These are phyloP conservation scores for Empidonax alnorum DNA, from an alignment of 2,113 vertebrate species.

Conservation along the genomic window DNA sequence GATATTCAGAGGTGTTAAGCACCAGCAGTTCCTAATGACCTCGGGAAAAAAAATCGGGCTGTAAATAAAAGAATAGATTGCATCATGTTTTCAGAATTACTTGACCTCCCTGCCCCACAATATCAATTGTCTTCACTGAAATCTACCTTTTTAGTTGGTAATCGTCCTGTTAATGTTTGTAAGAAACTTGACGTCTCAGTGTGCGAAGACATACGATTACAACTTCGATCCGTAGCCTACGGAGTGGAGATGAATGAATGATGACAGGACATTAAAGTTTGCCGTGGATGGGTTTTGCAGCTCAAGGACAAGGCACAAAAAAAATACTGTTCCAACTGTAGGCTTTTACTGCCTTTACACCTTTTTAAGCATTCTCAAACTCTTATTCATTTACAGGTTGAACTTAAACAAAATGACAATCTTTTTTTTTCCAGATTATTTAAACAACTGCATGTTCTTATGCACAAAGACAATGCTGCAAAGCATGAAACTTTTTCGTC, in stretches of 20 bases:
- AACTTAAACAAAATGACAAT: slow-evolving; percentile 26
- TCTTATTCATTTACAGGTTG: slow-evolving; percentile 21
- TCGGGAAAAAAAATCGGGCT: not conserved
- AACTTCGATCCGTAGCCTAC: slow-evolving; percentile 99
- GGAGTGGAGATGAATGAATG: slow-evolving; percentile 95
- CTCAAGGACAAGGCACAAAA: slow-evolving; percentile 64
- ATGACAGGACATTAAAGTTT: slow-evolving; percentile 91
- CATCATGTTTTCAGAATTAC: slow-evolving; percentile 48
- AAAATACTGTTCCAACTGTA: slow-evolving; percentile 36
- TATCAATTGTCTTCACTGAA: slow-evolving; percentile 71
- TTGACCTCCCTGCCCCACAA: slow-evolving; percentile 68
- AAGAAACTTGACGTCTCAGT: slow-evolving; percentile 99
- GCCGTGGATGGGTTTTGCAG: slow-evolving; percentile 59
- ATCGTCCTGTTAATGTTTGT: slow-evolving; percentile 99
- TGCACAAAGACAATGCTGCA: slow-evolving; percentile 71
- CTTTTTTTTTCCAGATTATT: not conserved
- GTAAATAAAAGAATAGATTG: slow-evolving; percentile 48
- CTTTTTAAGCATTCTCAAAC: slow-evolving; percentile 25
- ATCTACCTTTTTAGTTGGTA: slow-evolving; percentile 99
- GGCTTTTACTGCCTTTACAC: slow-evolving; percentile 33
- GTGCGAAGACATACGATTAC: slow-evolving; percentile 99
- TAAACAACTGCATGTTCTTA: slow-evolving; percentile 48
- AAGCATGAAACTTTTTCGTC: slow-evolving; percentile 75
- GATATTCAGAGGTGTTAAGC: slow-evolving; percentile 36
- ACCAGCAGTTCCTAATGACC: slow-evolving; percentile 32